Evolutionary conservation across 1,140 invertebrate species (phyloP), one percentile per base, ranked within the genome.

Genomic region (Carcinoscorpius rotundicauda): DNA sequence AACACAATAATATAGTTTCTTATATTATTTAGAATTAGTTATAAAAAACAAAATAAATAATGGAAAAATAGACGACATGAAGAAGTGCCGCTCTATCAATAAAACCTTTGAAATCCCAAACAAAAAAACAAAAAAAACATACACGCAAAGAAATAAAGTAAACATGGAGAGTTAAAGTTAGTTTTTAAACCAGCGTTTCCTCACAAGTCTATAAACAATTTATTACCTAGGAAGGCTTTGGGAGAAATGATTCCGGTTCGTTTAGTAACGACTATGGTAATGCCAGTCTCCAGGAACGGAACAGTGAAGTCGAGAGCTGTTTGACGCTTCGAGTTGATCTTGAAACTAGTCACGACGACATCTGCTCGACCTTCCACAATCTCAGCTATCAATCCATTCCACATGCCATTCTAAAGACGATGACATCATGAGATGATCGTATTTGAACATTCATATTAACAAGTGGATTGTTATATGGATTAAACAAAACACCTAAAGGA

Each of bases 271-370:
- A 98, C 86, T 67, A 99, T 97, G 3, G 94, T 91, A 49, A 98
- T 97, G 52, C 97, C 97, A 4, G 96, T 98, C 77, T 99, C 95
- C 85, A 98, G 89, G 76, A 94, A 98, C 2, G 97, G 96, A 58
- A 98, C 87, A 58, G 93, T 94, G 75, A 98, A 98, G 76, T 98
- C 94, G 49, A 83, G 91, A 4, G 90, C 91, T 48, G 87, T 85
- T 78, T 93, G 91, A 62, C 95, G 80, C 75, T 98, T 93, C 4
- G 93, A 93, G 77, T 97, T 98, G 72, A 99, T 96, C 82, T 96
- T 97, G 66, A 99, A 79, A 1, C 94, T 95, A 63, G 94, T 97
- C 78, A 98, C 84, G 5, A 96, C 92, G 87, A 99, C 95, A 76
- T 99, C 97, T 3, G 82, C 82, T 79, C 93, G 93, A 60, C 91